These are phyloP conservation scores for Hylomyscus alleni DNA, from an alignment of 2,797 vertebrate genomes.

Conservation along the genomic window DNA sequence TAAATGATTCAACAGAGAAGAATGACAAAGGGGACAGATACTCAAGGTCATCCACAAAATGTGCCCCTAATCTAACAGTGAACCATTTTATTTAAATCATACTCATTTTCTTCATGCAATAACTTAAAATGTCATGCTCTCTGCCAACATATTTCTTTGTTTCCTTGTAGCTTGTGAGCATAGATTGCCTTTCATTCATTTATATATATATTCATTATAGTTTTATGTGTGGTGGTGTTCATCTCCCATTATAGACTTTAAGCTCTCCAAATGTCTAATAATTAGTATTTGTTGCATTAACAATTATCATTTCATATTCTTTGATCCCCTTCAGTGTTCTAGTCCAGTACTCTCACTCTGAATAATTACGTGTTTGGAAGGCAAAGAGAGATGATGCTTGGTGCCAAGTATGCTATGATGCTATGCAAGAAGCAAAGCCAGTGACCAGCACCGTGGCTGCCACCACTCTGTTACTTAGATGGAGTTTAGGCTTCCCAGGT, in stretches of 20 bases:
- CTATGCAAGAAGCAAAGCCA: background rate
- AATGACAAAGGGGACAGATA: background rate
- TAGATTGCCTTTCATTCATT: background rate
- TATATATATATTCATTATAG: too few species aligned
- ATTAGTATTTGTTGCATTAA: background rate
- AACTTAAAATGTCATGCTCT: background rate
- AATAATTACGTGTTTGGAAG: conserved; percentile 35
- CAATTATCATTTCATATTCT: conserved; percentile 17
- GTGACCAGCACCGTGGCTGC: background rate
- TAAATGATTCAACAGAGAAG: background rate
- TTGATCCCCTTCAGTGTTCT: background rate
- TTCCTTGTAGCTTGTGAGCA: background rate
- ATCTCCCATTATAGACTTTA: background rate
- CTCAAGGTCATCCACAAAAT: background rate
- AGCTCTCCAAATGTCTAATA: conserved; percentile 22
- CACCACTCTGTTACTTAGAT: background rate
- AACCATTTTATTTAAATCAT: background rate
- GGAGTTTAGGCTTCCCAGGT: background rate
- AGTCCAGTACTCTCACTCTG: background rate
- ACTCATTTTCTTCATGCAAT: background rate
- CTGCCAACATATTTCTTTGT: background rate
- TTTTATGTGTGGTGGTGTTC: background rate
- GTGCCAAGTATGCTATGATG: background rate
- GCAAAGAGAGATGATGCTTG: background rate
- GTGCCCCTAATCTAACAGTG: background rate